A percentile compares a stretch with the other conserved stretches of the same genome.
These are phyloP conservation scores for Andricus grossulariae DNA, from an alignment of 1,140 invertebrate species.

Conservation along the genomic window DNA sequence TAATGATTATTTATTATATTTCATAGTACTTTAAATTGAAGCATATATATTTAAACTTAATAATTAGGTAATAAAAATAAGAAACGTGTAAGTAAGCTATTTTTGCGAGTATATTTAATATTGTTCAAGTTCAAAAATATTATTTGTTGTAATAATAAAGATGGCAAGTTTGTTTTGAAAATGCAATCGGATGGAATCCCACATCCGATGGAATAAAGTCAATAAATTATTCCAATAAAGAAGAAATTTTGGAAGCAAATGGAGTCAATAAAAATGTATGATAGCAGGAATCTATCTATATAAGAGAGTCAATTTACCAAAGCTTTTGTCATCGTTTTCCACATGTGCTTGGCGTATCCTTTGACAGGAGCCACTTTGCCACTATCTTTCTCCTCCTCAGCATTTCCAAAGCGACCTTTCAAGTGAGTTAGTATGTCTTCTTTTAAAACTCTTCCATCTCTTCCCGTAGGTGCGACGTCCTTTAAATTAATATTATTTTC, in stretches of 20 bases:
- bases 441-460: constrained; percentile 94
- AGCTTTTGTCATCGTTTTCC: constrained; percentile 96
- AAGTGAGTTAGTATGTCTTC: constrained; percentile 93
- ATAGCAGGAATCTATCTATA: constrained; percentile 17
- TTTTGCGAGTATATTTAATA: too few species aligned
- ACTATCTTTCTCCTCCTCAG: constrained; percentile 55
- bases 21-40: too few species aligned
- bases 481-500: constrained; percentile 91
- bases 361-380: constrained; percentile 79
- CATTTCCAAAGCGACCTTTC: constrained; percentile 70
- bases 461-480: constrained; percentile 89
- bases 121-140: too few species aligned
- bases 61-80: too few species aligned
- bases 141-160: too few species aligned
- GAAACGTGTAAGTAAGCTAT: too few species aligned
- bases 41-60: too few species aligned
- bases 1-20: too few species aligned
- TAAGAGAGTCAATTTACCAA: constrained; percentile 77
- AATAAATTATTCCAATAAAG: constrained; percentile 6
- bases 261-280: constrained; percentile 35
- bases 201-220: constrained; percentile 25
- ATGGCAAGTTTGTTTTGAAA: neutral
- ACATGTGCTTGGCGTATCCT: constrained; percentile 93
- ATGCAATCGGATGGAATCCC: neutral
- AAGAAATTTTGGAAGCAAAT: neutral